Base-by-base conservation (phyloP, 2,113 vertebrate species). In the Melanostigma gelatinosum region DNA sequence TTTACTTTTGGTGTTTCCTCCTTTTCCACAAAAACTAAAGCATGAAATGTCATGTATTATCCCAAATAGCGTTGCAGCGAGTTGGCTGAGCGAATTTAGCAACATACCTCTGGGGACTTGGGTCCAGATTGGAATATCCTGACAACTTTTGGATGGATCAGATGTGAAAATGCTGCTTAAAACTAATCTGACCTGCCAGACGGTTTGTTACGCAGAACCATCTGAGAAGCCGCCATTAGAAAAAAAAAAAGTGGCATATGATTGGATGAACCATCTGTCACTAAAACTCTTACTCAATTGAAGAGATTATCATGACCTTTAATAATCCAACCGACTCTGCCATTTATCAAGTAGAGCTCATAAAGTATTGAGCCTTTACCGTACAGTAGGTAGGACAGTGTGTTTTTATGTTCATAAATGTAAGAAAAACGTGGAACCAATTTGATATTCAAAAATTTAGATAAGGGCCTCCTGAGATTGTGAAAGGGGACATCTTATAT, bases 301-400 rank as follows among this genome's bases (percentile, higher is more conserved):
- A 77, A 70, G 27, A 64, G 12, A 29, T 78, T 50, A 63, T 6
- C 20, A 4, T 60, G 75, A 76, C 29, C 55, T 77, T 67, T 27
- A 22, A 60, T 75, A 12, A 70, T 24, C 4, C 36, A 58, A 29
- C 1, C 0, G 24, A 62, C 9, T 57, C 13, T 34, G 38, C 46
- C 42, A 66, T 68, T 27, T 48, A 36, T 85, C 61, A 76, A 71
- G 27, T 9, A 64, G 2, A 68, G 29, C 20, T 58, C 20, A 24
- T 20, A 15, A 79, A 48, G 10, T 11, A 16, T 52, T 7, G 0
- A 27, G 24, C 24, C 34, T 55, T 36, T 60, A 22, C 22, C 20
- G 9, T 22, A 8, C 6, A 44, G 9, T 16, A 50, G 32, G 22
- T 34, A 4, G 22, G 13, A 27, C 29, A 62, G 29, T 68, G 20